A percentile compares a stretch with the other conserved stretches of the same genome.
Conservation (phyloP, 2,888 invertebrate species). For the Ischnura elegans region DNA sequence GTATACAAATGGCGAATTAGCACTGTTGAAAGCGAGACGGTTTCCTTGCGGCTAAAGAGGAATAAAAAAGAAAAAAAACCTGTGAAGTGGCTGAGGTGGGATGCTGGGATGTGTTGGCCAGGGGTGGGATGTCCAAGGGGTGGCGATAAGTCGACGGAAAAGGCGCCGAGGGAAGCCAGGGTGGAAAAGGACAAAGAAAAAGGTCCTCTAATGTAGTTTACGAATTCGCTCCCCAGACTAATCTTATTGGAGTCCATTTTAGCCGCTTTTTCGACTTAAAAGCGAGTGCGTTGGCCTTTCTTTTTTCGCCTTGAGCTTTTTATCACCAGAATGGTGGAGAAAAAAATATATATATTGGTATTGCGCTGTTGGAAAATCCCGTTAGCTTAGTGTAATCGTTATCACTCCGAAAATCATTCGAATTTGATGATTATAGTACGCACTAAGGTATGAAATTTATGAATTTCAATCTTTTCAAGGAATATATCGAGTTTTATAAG, state of each 20-base stretch:
- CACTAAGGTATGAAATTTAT: no score
- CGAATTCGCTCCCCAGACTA: conserved; percentile 19
- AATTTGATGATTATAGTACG: background rate
- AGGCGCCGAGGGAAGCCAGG: background rate
- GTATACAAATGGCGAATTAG: no score
- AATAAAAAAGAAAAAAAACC: no score
- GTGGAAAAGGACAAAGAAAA: background rate
- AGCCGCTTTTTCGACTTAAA: conserved; percentile 34
- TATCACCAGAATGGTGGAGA: background rate
- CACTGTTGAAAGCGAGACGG: no score
- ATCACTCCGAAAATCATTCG: background rate
- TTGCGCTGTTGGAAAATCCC: background rate
- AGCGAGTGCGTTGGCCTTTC: background rate
- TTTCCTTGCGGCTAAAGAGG: no score
- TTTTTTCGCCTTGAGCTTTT: background rate
- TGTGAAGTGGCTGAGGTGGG: no score
- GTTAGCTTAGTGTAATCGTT: background rate
- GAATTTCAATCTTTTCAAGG: no score
- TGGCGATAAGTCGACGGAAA: background rate
- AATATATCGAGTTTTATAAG: no score
- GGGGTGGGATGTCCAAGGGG: background rate
- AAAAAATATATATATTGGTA: no score
- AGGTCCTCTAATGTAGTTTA: conserved; percentile 53
- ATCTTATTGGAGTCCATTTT: conserved; percentile 64
- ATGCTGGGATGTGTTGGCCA: background rate